Conservation (phyloP, 1,140 invertebrate genomes). For the Apolygus lucorum region DNA sequence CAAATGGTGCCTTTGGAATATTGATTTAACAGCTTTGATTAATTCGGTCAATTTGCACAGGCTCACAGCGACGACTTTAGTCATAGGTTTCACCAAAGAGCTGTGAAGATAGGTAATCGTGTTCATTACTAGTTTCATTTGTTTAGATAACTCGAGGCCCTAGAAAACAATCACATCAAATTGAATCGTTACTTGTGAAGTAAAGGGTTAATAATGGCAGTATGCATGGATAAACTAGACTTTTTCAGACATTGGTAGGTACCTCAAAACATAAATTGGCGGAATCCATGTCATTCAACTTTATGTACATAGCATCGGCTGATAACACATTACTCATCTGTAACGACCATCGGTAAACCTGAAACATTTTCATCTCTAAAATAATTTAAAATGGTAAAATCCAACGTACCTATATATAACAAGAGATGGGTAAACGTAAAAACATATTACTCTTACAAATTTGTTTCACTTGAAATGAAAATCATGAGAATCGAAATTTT, state of each 20-base stretch:
- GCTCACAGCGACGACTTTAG: constrained; percentile 61
- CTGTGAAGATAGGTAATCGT: constrained; percentile 76
- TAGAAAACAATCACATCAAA: too few species aligned
- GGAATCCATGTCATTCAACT: constrained; percentile 21
- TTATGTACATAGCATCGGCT: not conserved
- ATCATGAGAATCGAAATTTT: too few species aligned
- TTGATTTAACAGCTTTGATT: constrained; percentile 65
- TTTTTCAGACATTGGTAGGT: too few species aligned
- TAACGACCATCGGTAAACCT: constrained; percentile 48
- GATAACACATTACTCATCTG: constrained; percentile 14
- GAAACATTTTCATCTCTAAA: too few species aligned
- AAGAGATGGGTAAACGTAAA: too few species aligned
- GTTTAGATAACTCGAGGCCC: constrained; percentile 52
- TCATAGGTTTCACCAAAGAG: constrained; percentile 62
- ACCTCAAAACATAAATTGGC: constrained; percentile 22
- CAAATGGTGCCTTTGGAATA: constrained; percentile 49
- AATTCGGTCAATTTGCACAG: constrained; percentile 75
- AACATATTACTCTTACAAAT: too few species aligned
- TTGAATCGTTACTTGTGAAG: too few species aligned
- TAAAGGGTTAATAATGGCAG: constrained; percentile 13
- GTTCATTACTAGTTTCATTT: constrained; percentile 52
- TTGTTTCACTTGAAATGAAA: too few species aligned
- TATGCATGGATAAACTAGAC: too few species aligned
- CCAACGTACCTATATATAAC: too few species aligned
- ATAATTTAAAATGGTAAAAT: too few species aligned